phyloP scores from a whole-genome alignment of 1,140 invertebrate species.

The Lamellibrachia luymesi region DNA sequence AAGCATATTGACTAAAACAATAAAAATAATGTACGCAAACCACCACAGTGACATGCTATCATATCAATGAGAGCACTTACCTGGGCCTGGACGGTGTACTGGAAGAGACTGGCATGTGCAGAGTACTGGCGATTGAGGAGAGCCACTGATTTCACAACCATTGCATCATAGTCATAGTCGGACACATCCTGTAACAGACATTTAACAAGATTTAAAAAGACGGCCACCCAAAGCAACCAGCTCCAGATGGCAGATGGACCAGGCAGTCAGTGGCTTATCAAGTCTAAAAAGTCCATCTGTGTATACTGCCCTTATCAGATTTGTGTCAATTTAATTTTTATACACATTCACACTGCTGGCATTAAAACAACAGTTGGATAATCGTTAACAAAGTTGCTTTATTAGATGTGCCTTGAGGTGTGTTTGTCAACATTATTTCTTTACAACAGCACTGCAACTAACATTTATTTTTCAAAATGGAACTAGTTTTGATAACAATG shows the following conservation, averaged over 20 bases:
- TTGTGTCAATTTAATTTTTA: too few relatives aligned
- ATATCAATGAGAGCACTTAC: neutral
- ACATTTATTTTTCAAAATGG: too few relatives aligned
- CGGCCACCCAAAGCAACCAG: too few relatives aligned
- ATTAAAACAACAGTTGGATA: too few relatives aligned
- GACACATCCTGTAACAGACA: slow-evolving; percentile 27
- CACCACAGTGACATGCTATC: neutral
- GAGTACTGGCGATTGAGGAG: slow-evolving; percentile 28
- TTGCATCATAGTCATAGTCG: slow-evolving; percentile 29
- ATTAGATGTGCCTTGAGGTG: neutral
- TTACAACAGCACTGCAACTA: neutral
- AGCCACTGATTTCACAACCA: slow-evolving; percentile 26
- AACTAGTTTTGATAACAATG: too few relatives aligned
- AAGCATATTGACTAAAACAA: neutral
- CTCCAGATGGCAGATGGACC: neutral
- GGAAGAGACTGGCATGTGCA: slow-evolving; percentile 25
- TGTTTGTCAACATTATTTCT: neutral
- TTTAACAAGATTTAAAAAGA: too few relatives aligned
- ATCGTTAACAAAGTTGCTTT: neutral
- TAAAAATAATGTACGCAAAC: neutral
- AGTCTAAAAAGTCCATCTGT: too few relatives aligned
- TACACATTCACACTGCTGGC: too few relatives aligned
- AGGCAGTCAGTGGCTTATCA: too few relatives aligned
- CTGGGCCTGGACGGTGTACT: slow-evolving; percentile 25
- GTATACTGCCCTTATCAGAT: too few relatives aligned